Evolutionary conservation across 2,797 vertebrate genomes (phyloP), one percentile per base, ranked within the genome.

Genomic region (Cirrhinus mrigala): DNA sequence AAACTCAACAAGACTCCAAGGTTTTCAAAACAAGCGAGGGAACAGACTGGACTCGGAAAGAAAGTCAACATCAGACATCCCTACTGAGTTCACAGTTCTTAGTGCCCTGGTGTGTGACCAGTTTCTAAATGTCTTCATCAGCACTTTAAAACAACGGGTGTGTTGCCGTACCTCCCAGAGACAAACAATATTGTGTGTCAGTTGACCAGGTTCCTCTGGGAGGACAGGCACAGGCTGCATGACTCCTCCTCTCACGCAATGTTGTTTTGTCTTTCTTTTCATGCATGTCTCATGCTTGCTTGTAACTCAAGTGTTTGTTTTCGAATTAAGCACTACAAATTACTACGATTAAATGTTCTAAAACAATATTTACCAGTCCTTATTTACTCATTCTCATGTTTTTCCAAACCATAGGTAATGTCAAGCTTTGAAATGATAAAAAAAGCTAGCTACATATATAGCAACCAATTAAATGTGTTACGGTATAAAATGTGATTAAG

Each of bases 181-280:
- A 84, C 50, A 78, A 84, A 84, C 75, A 84, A 84, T 69, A 78
- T n/a, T 78, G 76, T 62, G 76, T 79, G 77, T 80, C 76, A 85
- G 62, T 44, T 68, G 74, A 84, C 3, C 64, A 27, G n/a, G 12
- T 58, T 70, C 83, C 77, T 79, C 40, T 48, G 83, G 83, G 83
- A 70, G 64, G 52, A 56, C 50, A 84, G 4, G 50, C 73, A 84
- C 74, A 78, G 82, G n/a, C 37, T 29, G 74, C 74, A 78, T 22
- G 18, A 84, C 62, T 78, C 70, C 73, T 84, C 29, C 75, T 70
- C 83, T 70, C 83, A 84, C 37, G 75, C 83, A 84, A 78, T 84
- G 64, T 69, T 84, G 83, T 84, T 84, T 84, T 84, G 64, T 70
- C 7, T 56, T 16, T 54, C 58, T 22, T 52, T 40, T 56, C 82